Percentiles rank a stretch among this genome's conserved stretches.
These are phyloP conservation scores for Myotis findleyi DNA, from an alignment of 2,797 vertebrate genomes.

Conservation along the genomic window DNA sequence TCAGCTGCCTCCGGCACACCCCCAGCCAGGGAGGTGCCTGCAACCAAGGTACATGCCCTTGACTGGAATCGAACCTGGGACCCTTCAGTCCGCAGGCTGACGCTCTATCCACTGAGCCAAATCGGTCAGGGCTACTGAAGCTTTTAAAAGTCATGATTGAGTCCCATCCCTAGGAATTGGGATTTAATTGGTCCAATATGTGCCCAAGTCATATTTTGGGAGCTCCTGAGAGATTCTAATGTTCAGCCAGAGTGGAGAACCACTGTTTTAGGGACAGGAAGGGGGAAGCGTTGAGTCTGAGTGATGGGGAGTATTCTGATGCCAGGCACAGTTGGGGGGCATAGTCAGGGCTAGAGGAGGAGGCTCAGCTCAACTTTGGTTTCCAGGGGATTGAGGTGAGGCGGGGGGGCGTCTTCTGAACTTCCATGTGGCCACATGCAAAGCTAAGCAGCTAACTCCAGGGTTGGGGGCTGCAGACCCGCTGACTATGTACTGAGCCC, in stretches of 20 bases:
- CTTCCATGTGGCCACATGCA: neutral
- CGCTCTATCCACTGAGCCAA: too few species aligned
- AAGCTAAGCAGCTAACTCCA: neutral
- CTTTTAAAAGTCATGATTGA: neutral
- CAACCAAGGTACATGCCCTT: too few species aligned
- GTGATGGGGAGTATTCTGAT: neutral
- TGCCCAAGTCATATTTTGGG: neutral
- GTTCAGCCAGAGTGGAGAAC: neutral
- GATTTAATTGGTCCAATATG: neutral
- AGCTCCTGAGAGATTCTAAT: neutral
- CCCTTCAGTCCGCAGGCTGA: too few species aligned
- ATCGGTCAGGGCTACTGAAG: neutral
- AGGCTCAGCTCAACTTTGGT: neutral
- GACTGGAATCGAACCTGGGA: too few species aligned
- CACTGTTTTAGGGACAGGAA: neutral
- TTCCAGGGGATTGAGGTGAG: neutral
- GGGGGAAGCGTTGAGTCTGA: neutral
- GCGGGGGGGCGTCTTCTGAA: neutral
- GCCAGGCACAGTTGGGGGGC: neutral
- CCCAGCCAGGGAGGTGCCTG: too few species aligned
- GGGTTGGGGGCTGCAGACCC: neutral
- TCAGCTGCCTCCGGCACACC: too few species aligned
- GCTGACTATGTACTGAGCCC: neutral
- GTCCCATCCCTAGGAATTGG: neutral
- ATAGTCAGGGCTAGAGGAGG: neutral